Evolutionary conservation across 92 coral and sea anemone species (phyloP).

Genomic region (Actinernus sp.): DNA sequence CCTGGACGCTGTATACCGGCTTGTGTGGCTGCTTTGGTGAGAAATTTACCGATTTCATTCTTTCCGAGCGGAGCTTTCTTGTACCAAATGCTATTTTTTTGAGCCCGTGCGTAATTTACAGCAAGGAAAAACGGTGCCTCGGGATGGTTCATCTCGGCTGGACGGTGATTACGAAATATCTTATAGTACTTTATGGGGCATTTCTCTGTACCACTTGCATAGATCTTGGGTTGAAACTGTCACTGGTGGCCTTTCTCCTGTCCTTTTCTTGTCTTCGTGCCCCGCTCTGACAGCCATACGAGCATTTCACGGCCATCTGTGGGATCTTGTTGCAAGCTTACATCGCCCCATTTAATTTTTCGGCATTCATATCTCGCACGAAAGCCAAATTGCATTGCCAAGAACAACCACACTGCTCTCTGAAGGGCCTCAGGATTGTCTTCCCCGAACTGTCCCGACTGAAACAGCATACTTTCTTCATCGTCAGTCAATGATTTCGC

Average conservation of each 20-base stretch:
- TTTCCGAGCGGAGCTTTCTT: slow-evolving; percentile 42
- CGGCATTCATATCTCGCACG: slow-evolving; percentile 35
- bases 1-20: slow-evolving; percentile 28
- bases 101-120: slow-evolving; percentile 8
- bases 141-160: slow-evolving; percentile 39
- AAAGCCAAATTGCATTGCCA: slow-evolving; percentile 44
- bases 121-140: slow-evolving; percentile 53
- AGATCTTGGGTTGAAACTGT: slow-evolving; percentile 46
- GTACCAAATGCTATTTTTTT: slow-evolving; percentile 35
- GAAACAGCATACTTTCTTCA: slow-evolving; percentile 28
- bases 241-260: slow-evolving; percentile 55
- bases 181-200: slow-evolving; percentile 55
- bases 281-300: slow-evolving; percentile 38
- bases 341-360: slow-evolving; percentile 33
- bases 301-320: slow-evolving; percentile 38
- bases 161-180: slow-evolving; percentile 44
- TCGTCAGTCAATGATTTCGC: slow-evolving; percentile 21
- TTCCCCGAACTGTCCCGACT: slow-evolving; percentile 33
- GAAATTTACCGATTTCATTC: slow-evolving; percentile 43
- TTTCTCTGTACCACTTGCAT: slow-evolving; percentile 46
- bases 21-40: slow-evolving; percentile 18
- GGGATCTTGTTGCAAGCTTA: slow-evolving; percentile 39
- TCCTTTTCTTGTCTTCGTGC: slow-evolving; percentile 57
- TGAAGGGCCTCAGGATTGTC: slow-evolving; percentile 16
- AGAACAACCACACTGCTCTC: slow-evolving; percentile 37